Conservation (phyloP, 1,140 invertebrate species). For the Musca vetustissima region DNA sequence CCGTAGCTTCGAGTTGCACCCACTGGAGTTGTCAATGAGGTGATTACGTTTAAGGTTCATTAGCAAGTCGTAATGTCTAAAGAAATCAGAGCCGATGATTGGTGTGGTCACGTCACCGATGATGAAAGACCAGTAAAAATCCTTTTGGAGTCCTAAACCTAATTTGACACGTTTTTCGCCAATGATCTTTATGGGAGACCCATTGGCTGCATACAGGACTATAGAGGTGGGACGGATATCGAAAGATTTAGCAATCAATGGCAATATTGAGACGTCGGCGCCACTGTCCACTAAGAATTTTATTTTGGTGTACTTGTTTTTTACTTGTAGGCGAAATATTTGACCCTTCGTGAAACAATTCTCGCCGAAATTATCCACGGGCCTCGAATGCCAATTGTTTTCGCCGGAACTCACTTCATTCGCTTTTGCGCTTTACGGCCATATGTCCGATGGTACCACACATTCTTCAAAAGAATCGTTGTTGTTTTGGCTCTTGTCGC, state of each 20-base stretch:
- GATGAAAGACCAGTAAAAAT: slow-evolving; percentile 17
- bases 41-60: not conserved
- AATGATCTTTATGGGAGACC: not conserved
- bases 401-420: not conserved
- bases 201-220: slow-evolving; percentile 1
- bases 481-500: not conserved
- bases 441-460: slow-evolving; percentile 21
- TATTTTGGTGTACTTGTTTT: not conserved
- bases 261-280: slow-evolving; percentile 4
- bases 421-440: not conserved
- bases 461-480: not conserved
- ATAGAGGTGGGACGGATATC: not conserved
- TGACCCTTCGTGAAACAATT: not conserved
- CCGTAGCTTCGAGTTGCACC: not conserved
- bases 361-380: not conserved
- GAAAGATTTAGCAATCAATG: not conserved
- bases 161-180: not conserved
- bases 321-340: not conserved
- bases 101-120: slow-evolving; percentile 9
- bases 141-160: not conserved
- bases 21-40: slow-evolving; percentile 8
- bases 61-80: slow-evolving; percentile 8
- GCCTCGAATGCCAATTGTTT: not conserved
- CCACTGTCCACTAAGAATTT: slow-evolving; percentile 11
- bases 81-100: slow-evolving; percentile 5